Evolutionary conservation across 2,797 vertebrate species (phyloP), one percentile per base, ranked within the genome.

Genomic region (Hozukius guyotensis): DNA sequence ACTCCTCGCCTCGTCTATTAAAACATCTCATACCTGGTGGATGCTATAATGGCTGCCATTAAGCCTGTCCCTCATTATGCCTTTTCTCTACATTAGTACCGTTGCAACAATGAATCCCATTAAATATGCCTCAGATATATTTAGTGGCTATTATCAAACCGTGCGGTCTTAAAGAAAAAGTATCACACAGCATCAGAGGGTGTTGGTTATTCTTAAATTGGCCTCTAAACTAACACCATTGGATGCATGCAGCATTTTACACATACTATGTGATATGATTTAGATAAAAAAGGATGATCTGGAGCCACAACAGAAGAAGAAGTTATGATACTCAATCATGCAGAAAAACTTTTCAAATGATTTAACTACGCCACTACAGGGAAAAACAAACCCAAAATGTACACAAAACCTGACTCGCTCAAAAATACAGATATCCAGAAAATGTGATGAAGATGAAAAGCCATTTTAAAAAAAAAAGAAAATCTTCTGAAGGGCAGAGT

Each of bases 1-100:
- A 82, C 20, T 68, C 78, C 69, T 82, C 32, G 3, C 36, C 72
- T 85, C 38, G 2, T 80, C 81, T 80, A 79, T 80, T 83, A 81
- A 78, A 86, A 77, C 36, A 65, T 52, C 24, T 72, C 20, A 18
- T 60, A 55, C 76, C 67, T 72, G 56, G 11, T 74, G 34, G 32
- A 59, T 22, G 32, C 16, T 76, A 6, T 72, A 80, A 87, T 34
- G 75, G 82, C 69, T 74, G 66, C 56, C 49, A 80, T 84, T 72
- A 64, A 9, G 10, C 36, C 25, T 38, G 29, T 22, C 55, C 60
- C 27, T 72, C 20, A 29, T 32, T 20, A 2, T 63, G 24, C 9
- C 36, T 61, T 69, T 25, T 71, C 24, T 75, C 63, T 73, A 38
- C 25, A 68, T 75, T 56, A 38, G n/a, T 16, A 55, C 61, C 3